Conservation (phyloP, 2,113 vertebrate species). For the Odobenus rosmarus region DNA sequence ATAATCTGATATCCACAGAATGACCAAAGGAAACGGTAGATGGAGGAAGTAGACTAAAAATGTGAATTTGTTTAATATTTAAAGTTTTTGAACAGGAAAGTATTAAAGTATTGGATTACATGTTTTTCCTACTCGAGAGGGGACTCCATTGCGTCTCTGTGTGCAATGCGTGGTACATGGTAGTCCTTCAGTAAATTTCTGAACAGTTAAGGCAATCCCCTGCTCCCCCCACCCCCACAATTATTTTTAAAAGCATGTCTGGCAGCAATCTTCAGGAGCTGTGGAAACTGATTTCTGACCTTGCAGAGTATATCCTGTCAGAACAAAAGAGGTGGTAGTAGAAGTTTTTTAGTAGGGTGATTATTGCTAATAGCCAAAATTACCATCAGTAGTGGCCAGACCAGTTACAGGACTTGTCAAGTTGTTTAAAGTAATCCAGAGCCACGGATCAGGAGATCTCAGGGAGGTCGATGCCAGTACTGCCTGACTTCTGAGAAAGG, state of each 20-base stretch:
- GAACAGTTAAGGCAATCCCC: not conserved
- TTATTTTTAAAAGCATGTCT: not conserved
- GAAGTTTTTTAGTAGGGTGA: not conserved
- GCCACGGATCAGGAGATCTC: not conserved
- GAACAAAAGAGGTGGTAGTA: not conserved
- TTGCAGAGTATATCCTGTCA: not conserved
- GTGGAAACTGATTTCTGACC: not conserved
- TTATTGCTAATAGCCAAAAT: not conserved
- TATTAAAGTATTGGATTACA: not conserved
- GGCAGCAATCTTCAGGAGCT: not conserved
- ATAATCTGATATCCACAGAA: not conserved
- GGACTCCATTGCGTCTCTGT: not conserved
- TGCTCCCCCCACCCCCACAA: fast-evolving
- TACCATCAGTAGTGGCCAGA: not conserved
- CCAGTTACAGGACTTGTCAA: not conserved
- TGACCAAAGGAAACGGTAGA: not conserved
- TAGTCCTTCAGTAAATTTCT: not conserved
- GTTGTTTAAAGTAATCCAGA: conserved; percentile 1
- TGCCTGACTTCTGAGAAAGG: not conserved
- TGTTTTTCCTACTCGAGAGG: not conserved
- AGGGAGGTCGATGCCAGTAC: not conserved
- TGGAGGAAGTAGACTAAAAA: not conserved
- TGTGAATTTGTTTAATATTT: not conserved
- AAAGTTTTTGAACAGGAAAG: not conserved
- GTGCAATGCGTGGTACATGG: not conserved